Percentiles rank a stretch among this genome's conserved stretches.
Conservation (phyloP, 2,113 vertebrate genomes). For the Mohoua ochrocephala region DNA sequence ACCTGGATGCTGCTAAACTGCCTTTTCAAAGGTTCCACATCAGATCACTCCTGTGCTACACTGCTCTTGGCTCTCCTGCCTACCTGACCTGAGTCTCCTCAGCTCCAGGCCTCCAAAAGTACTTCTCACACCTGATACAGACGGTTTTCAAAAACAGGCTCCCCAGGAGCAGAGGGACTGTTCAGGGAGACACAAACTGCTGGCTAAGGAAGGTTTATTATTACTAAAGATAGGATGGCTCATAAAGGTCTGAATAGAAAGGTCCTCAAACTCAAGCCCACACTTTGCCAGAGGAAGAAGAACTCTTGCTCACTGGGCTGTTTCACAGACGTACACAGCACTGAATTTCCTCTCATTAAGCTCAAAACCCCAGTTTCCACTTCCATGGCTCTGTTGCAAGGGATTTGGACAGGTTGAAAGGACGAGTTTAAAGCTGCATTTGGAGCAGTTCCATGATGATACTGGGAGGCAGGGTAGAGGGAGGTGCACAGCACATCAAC, state of each 20-base stretch:
- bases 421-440: background rate
- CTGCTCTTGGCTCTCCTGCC: background rate
- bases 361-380: background rate
- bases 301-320: background rate
- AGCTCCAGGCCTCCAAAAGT: background rate
- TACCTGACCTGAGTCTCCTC: background rate
- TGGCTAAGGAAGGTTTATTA: background rate
- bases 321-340: background rate
- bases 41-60: background rate
- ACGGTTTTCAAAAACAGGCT: background rate
- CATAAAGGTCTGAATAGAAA: background rate
- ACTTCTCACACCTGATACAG: background rate
- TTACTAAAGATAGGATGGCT: background rate
- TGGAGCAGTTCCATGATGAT: background rate
- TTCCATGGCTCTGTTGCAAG: background rate
- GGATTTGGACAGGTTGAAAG: background rate
- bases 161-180: background rate
- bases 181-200: background rate
- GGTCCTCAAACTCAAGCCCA: background rate
- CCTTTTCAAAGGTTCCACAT: background rate
- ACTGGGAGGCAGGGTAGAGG: background rate
- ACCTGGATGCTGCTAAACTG: background rate
- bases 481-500: conserved; percentile 26
- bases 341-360: background rate
- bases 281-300: background rate